These are phyloP conservation scores for Schizopygopsis malacanthus DNA, from an alignment of 2,797 vertebrate genomes.

Conservation along the genomic window DNA sequence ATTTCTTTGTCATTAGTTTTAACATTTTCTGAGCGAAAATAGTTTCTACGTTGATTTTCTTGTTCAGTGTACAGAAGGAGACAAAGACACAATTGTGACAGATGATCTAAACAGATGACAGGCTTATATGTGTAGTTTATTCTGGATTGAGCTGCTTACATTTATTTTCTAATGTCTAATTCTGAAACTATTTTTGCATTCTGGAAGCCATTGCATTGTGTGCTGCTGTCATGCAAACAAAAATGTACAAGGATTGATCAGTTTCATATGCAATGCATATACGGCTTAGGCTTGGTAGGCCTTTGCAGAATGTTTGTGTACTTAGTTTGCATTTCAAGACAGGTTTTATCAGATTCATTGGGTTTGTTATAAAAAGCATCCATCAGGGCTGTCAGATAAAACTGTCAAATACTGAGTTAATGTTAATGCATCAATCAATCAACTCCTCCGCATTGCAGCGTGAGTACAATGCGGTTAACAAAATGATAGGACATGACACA, in stretches of 20 bases:
- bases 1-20: not conserved
- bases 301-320: conserved; percentile 19
- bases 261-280: conserved; percentile 8
- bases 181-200: conserved; percentile 14
- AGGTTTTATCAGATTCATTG: conserved; percentile 30
- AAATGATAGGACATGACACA: not conserved
- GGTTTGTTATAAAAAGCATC: conserved; percentile 48
- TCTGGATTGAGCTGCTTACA: not conserved
- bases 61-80: not conserved
- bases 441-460: conserved; percentile 5
- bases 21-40: not conserved
- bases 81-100: not conserved
- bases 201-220: not conserved
- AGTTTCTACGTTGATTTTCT: not conserved
- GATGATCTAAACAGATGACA: conserved; percentile 20
- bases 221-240: not conserved
- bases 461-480: not conserved
- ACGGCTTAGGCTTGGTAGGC: conserved; percentile 7
- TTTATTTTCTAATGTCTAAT: not conserved
- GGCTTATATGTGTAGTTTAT: conserved; percentile 3
- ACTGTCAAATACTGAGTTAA: conserved; percentile 10
- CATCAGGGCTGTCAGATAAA: conserved; percentile 41
- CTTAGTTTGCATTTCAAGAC: conserved; percentile 40
- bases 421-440: conserved; percentile 43
- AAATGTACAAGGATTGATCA: conserved; percentile 14